These are phyloP conservation scores for Temnopleurus reevesii DNA, from an alignment of 53 echinoderm and acorn worm genomes.

Conservation along the genomic window DNA sequence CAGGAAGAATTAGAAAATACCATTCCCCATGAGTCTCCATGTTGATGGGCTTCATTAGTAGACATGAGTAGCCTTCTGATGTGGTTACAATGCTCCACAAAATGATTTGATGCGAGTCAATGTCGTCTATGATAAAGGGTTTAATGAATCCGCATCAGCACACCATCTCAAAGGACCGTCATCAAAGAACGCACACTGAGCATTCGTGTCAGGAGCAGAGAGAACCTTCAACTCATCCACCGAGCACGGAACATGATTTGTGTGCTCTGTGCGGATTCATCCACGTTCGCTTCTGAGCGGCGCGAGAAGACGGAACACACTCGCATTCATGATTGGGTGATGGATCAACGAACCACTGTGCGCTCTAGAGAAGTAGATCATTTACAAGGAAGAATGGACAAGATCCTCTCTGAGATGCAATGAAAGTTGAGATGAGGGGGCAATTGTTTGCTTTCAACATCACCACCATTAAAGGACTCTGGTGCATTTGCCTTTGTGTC, in stretches of 20 bases:
- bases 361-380: neutral
- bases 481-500: no score
- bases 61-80: no score
- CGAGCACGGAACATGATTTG: slow-evolving; percentile 3
- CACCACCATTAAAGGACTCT: no score
- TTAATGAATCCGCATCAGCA: neutral
- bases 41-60: neutral
- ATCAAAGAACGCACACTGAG: neutral
- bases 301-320: neutral
- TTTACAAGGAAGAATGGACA: neutral
- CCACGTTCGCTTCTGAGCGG: neutral
- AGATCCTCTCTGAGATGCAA: slow-evolving; percentile 3
- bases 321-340: neutral
- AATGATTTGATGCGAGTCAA: neutral
- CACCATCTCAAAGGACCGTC: neutral
- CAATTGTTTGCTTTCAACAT: slow-evolving; percentile 11
- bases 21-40: neutral
- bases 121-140: neutral
- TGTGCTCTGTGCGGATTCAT: neutral
- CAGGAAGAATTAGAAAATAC: neutral
- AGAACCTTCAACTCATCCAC: neutral
- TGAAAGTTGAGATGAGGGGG: slow-evolving; percentile 1
- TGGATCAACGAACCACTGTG: slow-evolving; percentile 31
- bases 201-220: neutral
- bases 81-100: neutral